phyloP scores from a whole-genome alignment of 2,113 vertebrate species.

The Tichodroma muraria region DNA sequence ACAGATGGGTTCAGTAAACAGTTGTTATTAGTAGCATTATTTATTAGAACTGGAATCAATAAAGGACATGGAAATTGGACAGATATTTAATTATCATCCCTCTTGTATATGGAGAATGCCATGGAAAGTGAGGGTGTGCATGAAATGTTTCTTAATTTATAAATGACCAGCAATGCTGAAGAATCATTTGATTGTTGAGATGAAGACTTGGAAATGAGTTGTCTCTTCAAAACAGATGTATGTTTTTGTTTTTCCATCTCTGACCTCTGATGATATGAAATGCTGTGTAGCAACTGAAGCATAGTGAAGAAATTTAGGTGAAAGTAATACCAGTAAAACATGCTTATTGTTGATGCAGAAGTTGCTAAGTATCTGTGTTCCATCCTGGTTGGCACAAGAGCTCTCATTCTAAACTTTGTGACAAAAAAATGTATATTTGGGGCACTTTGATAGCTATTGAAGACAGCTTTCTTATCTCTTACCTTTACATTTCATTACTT shows the following conservation, averaged over 20 bases:
- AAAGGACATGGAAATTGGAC: neutral
- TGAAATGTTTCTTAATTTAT: neutral
- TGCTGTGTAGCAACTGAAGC: neutral
- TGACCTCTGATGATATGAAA: neutral
- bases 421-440: neutral
- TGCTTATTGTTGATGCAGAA: neutral
- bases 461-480: neutral
- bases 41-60: neutral
- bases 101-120: neutral
- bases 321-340: neutral
- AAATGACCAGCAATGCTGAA: neutral
- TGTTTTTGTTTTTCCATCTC: neutral
- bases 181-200: neutral
- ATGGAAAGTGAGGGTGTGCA: rapidly evolving
- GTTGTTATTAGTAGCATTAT: neutral
- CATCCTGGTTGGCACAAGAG: neutral
- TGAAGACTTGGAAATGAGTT: neutral
- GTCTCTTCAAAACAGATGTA: neutral
- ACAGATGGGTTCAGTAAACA: neutral
- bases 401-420: neutral
- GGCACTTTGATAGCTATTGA: neutral
- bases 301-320: neutral
- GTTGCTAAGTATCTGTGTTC: neutral
- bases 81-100: neutral
- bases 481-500: neutral